Evolutionary conservation across 2,888 invertebrate species (phyloP).

Genomic region (Eupelmus urozonus): DNA sequence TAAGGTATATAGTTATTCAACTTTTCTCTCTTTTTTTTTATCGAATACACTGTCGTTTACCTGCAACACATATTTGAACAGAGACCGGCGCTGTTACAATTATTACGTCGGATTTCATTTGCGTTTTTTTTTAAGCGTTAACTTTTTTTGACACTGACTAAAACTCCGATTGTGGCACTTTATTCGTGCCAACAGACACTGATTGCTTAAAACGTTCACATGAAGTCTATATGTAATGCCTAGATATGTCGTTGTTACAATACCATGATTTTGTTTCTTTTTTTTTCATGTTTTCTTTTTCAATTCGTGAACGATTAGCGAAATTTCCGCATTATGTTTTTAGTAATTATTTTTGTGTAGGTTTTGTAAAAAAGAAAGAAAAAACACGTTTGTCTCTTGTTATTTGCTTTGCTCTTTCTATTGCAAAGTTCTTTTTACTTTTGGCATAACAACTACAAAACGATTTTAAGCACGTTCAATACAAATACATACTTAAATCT

Average conservation of each 20-base stretch:
- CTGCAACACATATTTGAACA: slow-evolving; percentile 50
- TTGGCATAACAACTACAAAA: slow-evolving; percentile 53
- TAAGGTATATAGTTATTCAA: slow-evolving; percentile 31
- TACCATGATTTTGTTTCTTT: slow-evolving; percentile 43
- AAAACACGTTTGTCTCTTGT: slow-evolving; percentile 55
- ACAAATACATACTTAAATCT: slow-evolving; percentile 52
- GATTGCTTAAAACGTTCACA: slow-evolving; percentile 37
- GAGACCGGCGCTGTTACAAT: slow-evolving; percentile 28
- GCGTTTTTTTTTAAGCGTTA: slow-evolving; percentile 14
- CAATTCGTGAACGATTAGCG: slow-evolving; percentile 8
- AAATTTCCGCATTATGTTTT: slow-evolving; percentile 31
- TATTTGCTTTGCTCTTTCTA: slow-evolving; percentile 34
- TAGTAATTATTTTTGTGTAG: slow-evolving; percentile 25
- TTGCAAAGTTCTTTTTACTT: slow-evolving; percentile 43
- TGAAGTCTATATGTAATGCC: slow-evolving; percentile 41
- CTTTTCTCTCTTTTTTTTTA: slow-evolving; percentile 45
- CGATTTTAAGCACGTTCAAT: slow-evolving; percentile 48
- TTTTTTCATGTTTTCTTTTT: slow-evolving; percentile 16
- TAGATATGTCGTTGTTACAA: slow-evolving; percentile 58
- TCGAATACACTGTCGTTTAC: slow-evolving; percentile 54
- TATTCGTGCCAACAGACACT: slow-evolving; percentile 40
- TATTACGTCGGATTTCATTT: slow-evolving; percentile 15
- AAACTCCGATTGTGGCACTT: slow-evolving; percentile 46
- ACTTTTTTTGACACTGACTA: slow-evolving; percentile 44
- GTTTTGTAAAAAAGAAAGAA: slow-evolving; percentile 56